Evolutionary conservation across 2,113 vertebrate genomes (phyloP).

Genomic region (Sinocyclocheilus grahami): DNA sequence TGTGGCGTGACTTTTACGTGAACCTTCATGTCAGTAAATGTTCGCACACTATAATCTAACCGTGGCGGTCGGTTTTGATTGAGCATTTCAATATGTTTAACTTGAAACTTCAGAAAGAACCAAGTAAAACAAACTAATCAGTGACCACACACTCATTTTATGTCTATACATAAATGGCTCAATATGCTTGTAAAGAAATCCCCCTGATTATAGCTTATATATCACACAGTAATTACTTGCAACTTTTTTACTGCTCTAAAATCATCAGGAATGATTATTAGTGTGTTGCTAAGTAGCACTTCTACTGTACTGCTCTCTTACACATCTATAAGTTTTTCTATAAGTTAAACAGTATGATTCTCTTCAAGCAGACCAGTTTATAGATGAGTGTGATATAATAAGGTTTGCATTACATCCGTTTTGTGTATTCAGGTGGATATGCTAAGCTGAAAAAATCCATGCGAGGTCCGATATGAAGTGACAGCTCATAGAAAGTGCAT

Average conservation of each 20-base stretch:
- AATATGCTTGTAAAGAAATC: constrained; percentile 31
- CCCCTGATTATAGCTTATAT: constrained; percentile 17
- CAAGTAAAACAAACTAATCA: constrained; percentile 27
- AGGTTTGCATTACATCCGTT: not conserved
- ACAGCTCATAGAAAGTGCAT: not conserved
- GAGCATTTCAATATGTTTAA: no score
- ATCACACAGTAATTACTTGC: constrained; percentile 42
- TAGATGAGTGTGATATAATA: not conserved
- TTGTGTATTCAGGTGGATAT: not conserved
- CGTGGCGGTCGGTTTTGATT: no score
- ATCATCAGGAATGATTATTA: not conserved
- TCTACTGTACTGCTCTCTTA: constrained; percentile 5
- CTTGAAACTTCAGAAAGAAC: constrained; percentile 2
- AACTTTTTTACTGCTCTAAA: constrained; percentile 19
- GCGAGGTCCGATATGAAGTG: not conserved
- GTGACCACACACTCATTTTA: constrained; percentile 15
- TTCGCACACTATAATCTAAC: not conserved
- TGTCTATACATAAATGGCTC: constrained; percentile 34
- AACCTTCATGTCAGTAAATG: constrained; percentile 22
- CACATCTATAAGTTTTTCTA: constrained; percentile 9
- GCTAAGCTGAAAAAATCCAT: not conserved
- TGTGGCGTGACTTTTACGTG: constrained; percentile 21
- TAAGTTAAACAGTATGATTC: constrained; percentile 34
- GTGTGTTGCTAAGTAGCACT: not conserved
- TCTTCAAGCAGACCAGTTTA: constrained; percentile 19